A percentile compares a stretch with the other conserved stretches of the same genome.
Conservation (phyloP, 23 tunicate genomes). For the Ascidia mentula region DNA sequence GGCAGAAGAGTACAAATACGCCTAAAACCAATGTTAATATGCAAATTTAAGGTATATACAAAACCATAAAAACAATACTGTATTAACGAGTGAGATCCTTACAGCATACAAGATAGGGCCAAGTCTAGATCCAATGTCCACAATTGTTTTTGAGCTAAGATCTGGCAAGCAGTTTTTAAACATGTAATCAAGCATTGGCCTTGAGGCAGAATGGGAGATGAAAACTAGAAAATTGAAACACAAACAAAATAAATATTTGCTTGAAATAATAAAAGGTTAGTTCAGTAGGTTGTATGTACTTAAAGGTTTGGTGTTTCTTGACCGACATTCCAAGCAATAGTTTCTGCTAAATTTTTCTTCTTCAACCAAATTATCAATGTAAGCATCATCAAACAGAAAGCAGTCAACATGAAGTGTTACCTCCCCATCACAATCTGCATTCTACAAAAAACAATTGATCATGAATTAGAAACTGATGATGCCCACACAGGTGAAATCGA, state of each 20-base stretch:
- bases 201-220: slow-evolving; percentile 55
- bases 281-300: slow-evolving; percentile 1
- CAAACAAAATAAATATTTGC: neutral
- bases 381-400: slow-evolving; percentile 54
- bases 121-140: slow-evolving; percentile 61
- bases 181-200: slow-evolving; percentile 7
- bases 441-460: slow-evolving; percentile 34
- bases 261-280: neutral
- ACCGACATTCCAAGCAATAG: slow-evolving; percentile 47
- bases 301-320: slow-evolving; percentile 48
- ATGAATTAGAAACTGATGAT: too few species aligned
- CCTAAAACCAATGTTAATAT: slow-evolving; percentile 8
- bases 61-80: neutral
- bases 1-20: slow-evolving; percentile 21
- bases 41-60: neutral
- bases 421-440: slow-evolving; percentile 36
- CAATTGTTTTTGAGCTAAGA: slow-evolving; percentile 28
- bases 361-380: slow-evolving; percentile 50
- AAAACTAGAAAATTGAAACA: slow-evolving; percentile 34
- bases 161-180: slow-evolving; percentile 44
- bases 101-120: slow-evolving; percentile 55
- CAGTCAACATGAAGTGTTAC: slow-evolving; percentile 44
- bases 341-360: slow-evolving; percentile 53
- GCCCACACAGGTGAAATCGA: too few species aligned
- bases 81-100: neutral